phyloP scores from a whole-genome alignment of 2,113 vertebrate genomes.

The Festucalex cinctus region DNA sequence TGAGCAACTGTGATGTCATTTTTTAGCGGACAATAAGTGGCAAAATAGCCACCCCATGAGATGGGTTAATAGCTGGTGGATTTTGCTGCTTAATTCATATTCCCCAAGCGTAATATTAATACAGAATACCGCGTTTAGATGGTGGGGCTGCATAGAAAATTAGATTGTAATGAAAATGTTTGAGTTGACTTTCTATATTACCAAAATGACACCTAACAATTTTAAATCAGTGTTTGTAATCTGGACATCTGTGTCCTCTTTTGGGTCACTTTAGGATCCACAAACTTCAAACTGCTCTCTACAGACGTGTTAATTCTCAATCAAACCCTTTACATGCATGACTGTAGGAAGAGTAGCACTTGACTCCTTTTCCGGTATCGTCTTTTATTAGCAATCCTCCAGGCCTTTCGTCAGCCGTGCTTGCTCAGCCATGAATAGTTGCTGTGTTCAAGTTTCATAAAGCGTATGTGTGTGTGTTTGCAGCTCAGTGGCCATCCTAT shows the following conservation, averaged over 20 bases:
- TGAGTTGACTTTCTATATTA: background rate
- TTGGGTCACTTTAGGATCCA: background rate
- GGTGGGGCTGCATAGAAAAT: no score
- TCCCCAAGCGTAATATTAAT: no score
- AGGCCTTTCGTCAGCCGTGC: background rate
- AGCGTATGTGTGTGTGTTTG: conserved; percentile 11
- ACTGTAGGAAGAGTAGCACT: background rate
- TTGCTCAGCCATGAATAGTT: conserved; percentile 35
- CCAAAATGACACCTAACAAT: background rate
- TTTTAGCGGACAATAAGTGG: no score
- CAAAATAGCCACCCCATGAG: no score
- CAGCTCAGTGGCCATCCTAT: conserved; percentile 8
- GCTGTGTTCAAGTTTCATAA: conserved; percentile 4
- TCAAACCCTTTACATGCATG: background rate
- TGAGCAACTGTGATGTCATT: no score
- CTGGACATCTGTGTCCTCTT: background rate
- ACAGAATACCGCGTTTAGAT: no score
- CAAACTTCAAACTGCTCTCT: no score
- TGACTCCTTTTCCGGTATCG: background rate
- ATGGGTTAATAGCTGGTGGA: no score
- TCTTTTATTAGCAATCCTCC: background rate
- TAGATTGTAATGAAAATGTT: no score
- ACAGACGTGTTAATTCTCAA: no score
- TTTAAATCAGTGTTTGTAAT: background rate
- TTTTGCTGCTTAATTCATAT: no score